Base-by-base conservation (phyloP, 1,140 invertebrate genomes). In the Capitella teleta region DNA sequence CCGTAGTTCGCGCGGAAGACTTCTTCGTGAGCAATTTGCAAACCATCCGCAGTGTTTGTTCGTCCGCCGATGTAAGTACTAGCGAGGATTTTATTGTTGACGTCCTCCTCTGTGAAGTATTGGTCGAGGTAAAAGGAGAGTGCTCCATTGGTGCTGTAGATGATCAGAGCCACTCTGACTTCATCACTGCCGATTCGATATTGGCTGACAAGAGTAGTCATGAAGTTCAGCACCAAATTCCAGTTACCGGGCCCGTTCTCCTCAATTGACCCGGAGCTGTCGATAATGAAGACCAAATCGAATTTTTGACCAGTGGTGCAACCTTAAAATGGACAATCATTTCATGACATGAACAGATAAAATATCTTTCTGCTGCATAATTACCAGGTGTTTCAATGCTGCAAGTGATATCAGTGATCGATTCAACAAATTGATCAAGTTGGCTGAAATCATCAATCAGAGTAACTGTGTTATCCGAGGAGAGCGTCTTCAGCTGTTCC, bases 211-310 rank as follows among this genome's bases (percentile, higher is more conserved):
- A 53, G 24, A 14, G 12, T 2, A 6, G 21, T 25, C 18, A 44
- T 28, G 42, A 44, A 23, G 1, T 19, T n/a, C 24, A 44, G 42
- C 23, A 44, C 25, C 4, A 21, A 26, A 6, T n/a, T 14, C 42
- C 42, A 44, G 42, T 44, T 44, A 19, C 38, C 36, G 24, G 23
- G 44, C 23, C 48, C 45, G 18, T 32, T 28, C n/a, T 47, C 18
- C 19, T 28, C 14, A 28, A 53, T 53, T 38, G 46, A 49, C 8
- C 52, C 52, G 6, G 46, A 49, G 3, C 37, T 43, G 28, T 53
- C 52, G 21, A 53, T 21, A 4, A 53, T 41, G 34, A 53, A 53
- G 1, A 36, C 46, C 28, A 53, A 24, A 30, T 53, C 52, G 6
- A 44, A 26, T n/a, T 21, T 23, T 16, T 44, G 18, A 26, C 42